Conservation (phyloP, 2,888 invertebrate genomes). For the Ernsta delagoae region DNA sequence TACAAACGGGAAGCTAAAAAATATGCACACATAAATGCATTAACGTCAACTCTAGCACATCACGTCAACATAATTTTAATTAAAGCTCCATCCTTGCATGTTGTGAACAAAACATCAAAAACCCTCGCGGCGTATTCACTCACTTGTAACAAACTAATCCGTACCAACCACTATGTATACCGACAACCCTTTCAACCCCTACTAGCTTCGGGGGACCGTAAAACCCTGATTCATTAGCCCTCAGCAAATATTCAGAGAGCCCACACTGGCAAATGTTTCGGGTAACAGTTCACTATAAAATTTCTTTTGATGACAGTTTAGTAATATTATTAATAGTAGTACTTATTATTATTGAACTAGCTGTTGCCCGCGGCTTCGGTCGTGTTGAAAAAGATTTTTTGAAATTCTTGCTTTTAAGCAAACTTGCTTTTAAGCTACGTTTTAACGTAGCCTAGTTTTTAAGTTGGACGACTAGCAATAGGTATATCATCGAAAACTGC, state of each 20-base stretch:
- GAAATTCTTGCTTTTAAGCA: too few relatives aligned
- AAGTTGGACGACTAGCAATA: too few relatives aligned
- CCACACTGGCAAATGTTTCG: slow-evolving; percentile 33
- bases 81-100: slow-evolving; percentile 6
- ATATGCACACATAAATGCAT: too few relatives aligned
- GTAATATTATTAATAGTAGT: not conserved
- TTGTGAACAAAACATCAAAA: slow-evolving; percentile 17
- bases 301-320: not conserved
- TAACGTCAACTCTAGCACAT: not conserved
- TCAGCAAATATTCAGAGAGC: slow-evolving; percentile 62
- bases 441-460: too few relatives aligned
- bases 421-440: too few relatives aligned
- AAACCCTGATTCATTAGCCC: slow-evolving; percentile 58
- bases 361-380: too few relatives aligned
- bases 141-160: slow-evolving; percentile 30
- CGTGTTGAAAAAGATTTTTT: too few relatives aligned
- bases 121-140: slow-evolving; percentile 10
- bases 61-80: slow-evolving; percentile 23
- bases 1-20: too few relatives aligned
- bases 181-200: slow-evolving; percentile 25
- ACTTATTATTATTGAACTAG: not conserved
- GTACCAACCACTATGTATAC: not conserved
- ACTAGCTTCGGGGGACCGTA: not conserved
- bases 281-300: slow-evolving; percentile 22
- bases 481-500: too few relatives aligned